Evolutionary conservation across 2,888 invertebrate species (phyloP), one percentile per base, ranked within the genome.

Genomic region (Anarsia innoxiella): DNA sequence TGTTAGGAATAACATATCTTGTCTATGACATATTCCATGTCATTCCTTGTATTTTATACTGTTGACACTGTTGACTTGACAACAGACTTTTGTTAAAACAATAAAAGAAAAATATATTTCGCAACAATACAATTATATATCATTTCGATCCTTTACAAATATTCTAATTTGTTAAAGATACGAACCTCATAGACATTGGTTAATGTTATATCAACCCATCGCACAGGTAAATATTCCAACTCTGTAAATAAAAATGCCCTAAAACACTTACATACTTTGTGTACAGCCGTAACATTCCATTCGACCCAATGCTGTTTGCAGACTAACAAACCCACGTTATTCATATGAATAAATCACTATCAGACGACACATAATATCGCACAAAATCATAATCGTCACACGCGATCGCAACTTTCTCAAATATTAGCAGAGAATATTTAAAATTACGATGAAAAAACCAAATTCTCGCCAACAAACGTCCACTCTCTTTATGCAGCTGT

Each of bases 261-360:
- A 37, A 23, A 37, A 47, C 49, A 53, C 48, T 41, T 51, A 68
- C 76, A 54, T 53, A 79, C 79, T 65, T 60, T 63, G 61, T 65
- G 60, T 49, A 66, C 53, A 51, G 56, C 48, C 57, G 59, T 51
- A 54, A 61, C 64, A 72, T 72, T 74, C 77, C 76, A 76, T 74
- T 60, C 73, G 66, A 57, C 51, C 46, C 57, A 55, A 44, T 53
- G 39, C 46, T 57, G 56, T 47, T 56, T 58, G 43, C 47, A 45
- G 30, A 50, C 44, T 34, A 56, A 46, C 39, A 56, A 33, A 37
- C 45, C 39, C 28, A 50, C 46, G 46, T 49, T 57, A 53, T 50
- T 59, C 59, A 59, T 53, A 47, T 12, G 50, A 50, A 40, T 28
- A 23, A 36, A 31, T 30, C 41, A 23, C 33, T 37, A 27, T 53